phyloP scores from a whole-genome alignment of 1,140 invertebrate genomes.

The Phthorimaea operculella region DNA sequence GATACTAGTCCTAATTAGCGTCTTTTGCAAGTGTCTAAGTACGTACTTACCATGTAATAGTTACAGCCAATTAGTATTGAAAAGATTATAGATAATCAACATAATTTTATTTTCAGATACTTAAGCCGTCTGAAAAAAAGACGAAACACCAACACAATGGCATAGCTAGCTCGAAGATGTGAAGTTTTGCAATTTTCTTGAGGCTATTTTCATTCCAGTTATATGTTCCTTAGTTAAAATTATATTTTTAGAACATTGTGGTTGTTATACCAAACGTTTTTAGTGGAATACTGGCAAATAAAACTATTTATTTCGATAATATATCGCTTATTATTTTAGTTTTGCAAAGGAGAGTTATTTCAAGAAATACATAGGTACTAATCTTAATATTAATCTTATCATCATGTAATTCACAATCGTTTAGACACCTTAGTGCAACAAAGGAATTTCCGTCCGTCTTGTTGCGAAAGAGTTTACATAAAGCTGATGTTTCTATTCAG shows the following conservation, averaged over 20 bases:
- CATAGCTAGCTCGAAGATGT: not conserved
- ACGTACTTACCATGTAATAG: too few species aligned
- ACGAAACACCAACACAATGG: not conserved
- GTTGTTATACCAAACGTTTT: not conserved
- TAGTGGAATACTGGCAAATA: not conserved
- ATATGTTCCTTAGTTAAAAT: not conserved
- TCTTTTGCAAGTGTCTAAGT: too few species aligned
- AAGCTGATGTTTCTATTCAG: too few species aligned
- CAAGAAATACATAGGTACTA: too few species aligned
- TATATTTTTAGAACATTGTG: not conserved
- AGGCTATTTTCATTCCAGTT: not conserved
- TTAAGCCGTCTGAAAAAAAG: slow-evolving; percentile 5
- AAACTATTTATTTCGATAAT: not conserved
- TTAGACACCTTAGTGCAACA: too few species aligned
- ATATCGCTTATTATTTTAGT: not conserved
- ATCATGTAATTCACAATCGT: too few species aligned
- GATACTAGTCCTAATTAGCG: too few species aligned
- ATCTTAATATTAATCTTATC: too few species aligned
- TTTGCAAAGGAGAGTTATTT: too few species aligned
- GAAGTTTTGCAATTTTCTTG: not conserved
- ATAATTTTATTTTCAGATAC: slow-evolving; percentile 5
- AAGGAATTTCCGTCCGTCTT: too few species aligned
- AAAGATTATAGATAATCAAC: not conserved
- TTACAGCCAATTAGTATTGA: too few species aligned
- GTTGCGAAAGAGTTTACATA: too few species aligned